phyloP scores from a whole-genome alignment of 2,888 invertebrate species.

The Salpingus planirostris region DNA sequence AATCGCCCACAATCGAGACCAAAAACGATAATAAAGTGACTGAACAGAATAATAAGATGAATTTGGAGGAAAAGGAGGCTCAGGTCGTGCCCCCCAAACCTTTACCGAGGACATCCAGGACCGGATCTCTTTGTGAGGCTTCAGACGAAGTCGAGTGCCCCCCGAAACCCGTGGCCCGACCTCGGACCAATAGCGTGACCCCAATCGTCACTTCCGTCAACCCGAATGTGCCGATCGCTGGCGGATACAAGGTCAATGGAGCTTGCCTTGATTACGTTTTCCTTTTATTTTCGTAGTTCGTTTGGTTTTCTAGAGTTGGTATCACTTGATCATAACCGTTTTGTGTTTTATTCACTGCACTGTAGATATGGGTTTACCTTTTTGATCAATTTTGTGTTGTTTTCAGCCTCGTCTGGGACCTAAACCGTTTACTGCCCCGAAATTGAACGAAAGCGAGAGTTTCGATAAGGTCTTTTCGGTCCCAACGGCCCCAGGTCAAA shows the following conservation, averaged over 20 bases:
- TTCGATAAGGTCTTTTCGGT: slow-evolving; percentile 78
- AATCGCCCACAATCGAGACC: slow-evolving; percentile 6
- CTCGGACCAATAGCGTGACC: slow-evolving; percentile 53
- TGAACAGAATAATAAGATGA: slow-evolving; percentile 33
- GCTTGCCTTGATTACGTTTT: slow-evolving; percentile 17
- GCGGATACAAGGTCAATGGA: slow-evolving; percentile 66
- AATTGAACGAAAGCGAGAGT: slow-evolving; percentile 63
- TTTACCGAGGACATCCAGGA: slow-evolving; percentile 64
- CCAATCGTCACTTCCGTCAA: slow-evolving; percentile 53
- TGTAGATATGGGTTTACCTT: background rate
- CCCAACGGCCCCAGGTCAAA: slow-evolving; percentile 58
- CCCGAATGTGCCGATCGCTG: slow-evolving; percentile 43
- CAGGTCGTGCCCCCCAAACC: slow-evolving; percentile 61
- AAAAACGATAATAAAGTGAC: slow-evolving; percentile 15
- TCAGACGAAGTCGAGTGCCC: slow-evolving; percentile 44
- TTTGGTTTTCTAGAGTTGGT: slow-evolving; percentile 3
- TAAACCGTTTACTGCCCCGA: slow-evolving; percentile 74
- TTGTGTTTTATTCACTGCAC: slow-evolving; percentile 6
- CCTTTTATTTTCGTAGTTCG: slow-evolving; percentile 12
- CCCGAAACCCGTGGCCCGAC: slow-evolving; percentile 59
- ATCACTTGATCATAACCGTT: background rate
- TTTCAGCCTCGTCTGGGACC: slow-evolving; percentile 74
- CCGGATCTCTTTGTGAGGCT: slow-evolving; percentile 63
- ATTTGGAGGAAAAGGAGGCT: slow-evolving; percentile 40
- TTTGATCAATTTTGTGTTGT: too few relatives aligned